Evolutionary conservation across 2,113 vertebrate genomes (phyloP), one percentile per base, ranked within the genome.

Genomic region (Sardina pilchardus): DNA sequence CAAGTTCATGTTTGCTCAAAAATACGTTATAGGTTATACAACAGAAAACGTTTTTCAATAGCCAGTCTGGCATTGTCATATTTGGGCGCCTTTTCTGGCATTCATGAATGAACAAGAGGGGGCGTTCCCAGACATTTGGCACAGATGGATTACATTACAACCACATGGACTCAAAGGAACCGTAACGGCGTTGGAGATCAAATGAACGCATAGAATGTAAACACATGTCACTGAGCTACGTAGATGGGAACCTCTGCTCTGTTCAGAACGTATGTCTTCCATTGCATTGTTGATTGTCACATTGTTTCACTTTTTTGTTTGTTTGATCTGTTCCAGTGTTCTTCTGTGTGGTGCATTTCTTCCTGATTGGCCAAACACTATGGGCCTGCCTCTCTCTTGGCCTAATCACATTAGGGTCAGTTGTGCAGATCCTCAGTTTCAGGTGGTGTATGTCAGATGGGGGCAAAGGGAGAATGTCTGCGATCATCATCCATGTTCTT

Each of bases 381-480:
- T 92, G 96, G 82, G 94, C 94, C 0, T 94, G 95, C 88, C 91
- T 96, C 89, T 95, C 95, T 1, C n/a, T 95, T 0, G 89, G 93
- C 36, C 90, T 95, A 30, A 87, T 95, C 24, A 91, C 96, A 7
- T 91, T 93, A 0, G 95, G 95, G 80, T 95, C 94, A 8, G 82
- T 87, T 0, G 93, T 95, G 12, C 97, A 97, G 91, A 91, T 94
- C 92, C 91, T 97, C 86, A 97, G 97, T 90, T 93, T 95, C 47
- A 86, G 93, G 87, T 97, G 97, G 97, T 96, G 95, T 91, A 86
- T 86, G 63, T 95, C 91, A 0, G 96, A 97, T 0, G 94, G 95
- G 16, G 91, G 3, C 0, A 88, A 78, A 0, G 87, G 87, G 0
- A 71, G 82, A 85, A 90, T 92, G 83, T 92, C 90, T 30, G 88